These are phyloP conservation scores for Oegoconia quadripuncta DNA, from an alignment of 2,888 invertebrate genomes.

Conservation along the genomic window DNA sequence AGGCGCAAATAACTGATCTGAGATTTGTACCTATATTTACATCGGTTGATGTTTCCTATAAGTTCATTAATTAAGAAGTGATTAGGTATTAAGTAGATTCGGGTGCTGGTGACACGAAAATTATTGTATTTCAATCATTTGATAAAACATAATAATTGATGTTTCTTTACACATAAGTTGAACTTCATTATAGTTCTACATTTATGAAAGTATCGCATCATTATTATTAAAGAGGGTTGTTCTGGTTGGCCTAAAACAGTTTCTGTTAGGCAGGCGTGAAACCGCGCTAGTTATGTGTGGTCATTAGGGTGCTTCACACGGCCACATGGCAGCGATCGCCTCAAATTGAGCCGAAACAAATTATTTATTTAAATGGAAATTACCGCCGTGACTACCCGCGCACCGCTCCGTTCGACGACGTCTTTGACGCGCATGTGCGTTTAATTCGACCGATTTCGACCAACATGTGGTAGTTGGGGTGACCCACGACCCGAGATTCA, in stretches of 20 bases:
- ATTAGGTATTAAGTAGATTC: too few species aligned
- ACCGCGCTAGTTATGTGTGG: conserved; percentile 65
- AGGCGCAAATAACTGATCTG: too few species aligned
- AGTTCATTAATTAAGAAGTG: too few species aligned
- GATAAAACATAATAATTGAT: too few species aligned
- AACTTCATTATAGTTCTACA: too few species aligned
- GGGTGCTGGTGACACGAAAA: too few species aligned
- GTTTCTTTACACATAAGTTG: too few species aligned
- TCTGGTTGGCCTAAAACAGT: background rate
- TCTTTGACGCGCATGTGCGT: conserved; percentile 55
- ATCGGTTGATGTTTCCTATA: too few species aligned
- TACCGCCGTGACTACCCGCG: conserved; percentile 51
- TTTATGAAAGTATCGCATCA: background rate
- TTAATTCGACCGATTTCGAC: conserved; percentile 38
- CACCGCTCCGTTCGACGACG: conserved; percentile 26
- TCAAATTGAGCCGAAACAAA: conserved; percentile 70
- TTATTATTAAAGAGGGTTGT: background rate
- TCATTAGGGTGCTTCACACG: conserved; percentile 60
- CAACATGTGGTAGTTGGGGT: conserved; percentile 52
- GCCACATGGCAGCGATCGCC: conserved; percentile 60
- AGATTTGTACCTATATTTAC: too few species aligned
- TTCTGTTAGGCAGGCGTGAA: conserved; percentile 57
- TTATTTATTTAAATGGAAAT: conserved; percentile 77
- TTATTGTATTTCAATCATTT: too few species aligned
- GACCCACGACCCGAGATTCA: conserved; percentile 36